A percentile compares a stretch with the other conserved stretches of the same genome.
phyloP scores from a whole-genome alignment of 2,888 invertebrate species.

The Druceiella hillmani region DNA sequence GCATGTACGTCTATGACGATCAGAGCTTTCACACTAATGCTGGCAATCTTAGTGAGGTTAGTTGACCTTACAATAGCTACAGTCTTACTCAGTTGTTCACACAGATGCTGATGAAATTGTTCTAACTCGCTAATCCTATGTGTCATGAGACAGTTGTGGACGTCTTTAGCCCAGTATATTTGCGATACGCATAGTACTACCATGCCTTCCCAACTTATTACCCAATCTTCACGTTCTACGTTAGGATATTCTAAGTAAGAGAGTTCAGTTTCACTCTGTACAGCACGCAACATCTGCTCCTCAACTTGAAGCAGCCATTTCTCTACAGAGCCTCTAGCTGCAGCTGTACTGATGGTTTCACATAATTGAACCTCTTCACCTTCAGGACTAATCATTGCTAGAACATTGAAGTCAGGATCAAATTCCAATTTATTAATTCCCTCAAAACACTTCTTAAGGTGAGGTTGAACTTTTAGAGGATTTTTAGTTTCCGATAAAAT shows the following conservation, averaged over 20 bases:
- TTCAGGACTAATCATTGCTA: slow-evolving; percentile 72
- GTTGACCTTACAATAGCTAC: slow-evolving; percentile 68
- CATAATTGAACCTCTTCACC: slow-evolving; percentile 64
- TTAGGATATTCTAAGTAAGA: slow-evolving; percentile 61
- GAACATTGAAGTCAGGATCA: slow-evolving; percentile 65
- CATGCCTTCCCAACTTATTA: slow-evolving; percentile 76
- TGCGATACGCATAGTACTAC: slow-evolving; percentile 73
- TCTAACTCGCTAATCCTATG: slow-evolving; percentile 51
- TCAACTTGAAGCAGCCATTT: slow-evolving; percentile 83
- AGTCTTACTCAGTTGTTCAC: slow-evolving; percentile 64
- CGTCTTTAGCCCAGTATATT: slow-evolving; percentile 78
- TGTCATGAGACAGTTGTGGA: slow-evolving; percentile 61
- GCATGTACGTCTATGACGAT: slow-evolving; percentile 85
- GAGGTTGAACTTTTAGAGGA: slow-evolving; percentile 76
- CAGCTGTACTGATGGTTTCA: slow-evolving; percentile 59
- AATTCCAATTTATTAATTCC: slow-evolving; percentile 73
- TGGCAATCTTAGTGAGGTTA: slow-evolving; percentile 61
- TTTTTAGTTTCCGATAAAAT: slow-evolving; percentile 87
- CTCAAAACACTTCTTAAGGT: slow-evolving; percentile 84
- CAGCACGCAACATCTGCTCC: slow-evolving; percentile 69
- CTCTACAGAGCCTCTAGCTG: slow-evolving; percentile 78
- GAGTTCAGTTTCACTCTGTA: slow-evolving; percentile 61
- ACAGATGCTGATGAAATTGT: slow-evolving; percentile 51
- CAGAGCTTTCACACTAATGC: slow-evolving; percentile 75
- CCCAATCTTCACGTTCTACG: slow-evolving; percentile 61